Conservation (phyloP, 2,797 vertebrate species). For the Eulemur coronatus region DNA sequence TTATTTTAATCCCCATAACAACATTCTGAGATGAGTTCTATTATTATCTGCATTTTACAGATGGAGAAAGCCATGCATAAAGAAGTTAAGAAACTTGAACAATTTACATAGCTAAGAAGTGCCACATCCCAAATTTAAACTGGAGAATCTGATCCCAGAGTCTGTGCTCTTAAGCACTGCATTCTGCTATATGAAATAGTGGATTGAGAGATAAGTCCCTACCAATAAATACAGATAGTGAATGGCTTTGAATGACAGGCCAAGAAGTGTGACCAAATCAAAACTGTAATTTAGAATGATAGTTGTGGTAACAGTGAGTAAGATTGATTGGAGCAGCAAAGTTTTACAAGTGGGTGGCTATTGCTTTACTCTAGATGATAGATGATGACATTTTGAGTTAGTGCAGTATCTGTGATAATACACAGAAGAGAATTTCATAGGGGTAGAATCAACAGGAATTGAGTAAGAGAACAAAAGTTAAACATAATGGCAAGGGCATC, state of each 20-base stretch:
- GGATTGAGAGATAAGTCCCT: background rate
- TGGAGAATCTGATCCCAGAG: background rate
- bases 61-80: background rate
- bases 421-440: background rate
- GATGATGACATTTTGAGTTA: background rate
- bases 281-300: constrained; percentile 37
- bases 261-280: constrained; percentile 30
- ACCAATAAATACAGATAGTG: background rate
- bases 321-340: background rate
- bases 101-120: background rate
- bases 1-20: background rate
- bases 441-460: constrained; percentile 1
- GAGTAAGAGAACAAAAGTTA: constrained; percentile 27
- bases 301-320: constrained; percentile 3
- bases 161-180: background rate
- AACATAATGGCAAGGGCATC: background rate
- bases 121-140: background rate
- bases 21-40: background rate
- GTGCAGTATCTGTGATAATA: background rate
- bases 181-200: background rate
- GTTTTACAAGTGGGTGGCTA: background rate
- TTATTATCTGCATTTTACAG: background rate
- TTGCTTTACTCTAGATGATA: constrained; percentile 6
- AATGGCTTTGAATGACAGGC: constrained; percentile 41
- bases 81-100: background rate